Base-by-base conservation (phyloP, 37 sponge, comb jelly and placozoan genomes). In the Chondrilla cf. caribensis region DNA sequence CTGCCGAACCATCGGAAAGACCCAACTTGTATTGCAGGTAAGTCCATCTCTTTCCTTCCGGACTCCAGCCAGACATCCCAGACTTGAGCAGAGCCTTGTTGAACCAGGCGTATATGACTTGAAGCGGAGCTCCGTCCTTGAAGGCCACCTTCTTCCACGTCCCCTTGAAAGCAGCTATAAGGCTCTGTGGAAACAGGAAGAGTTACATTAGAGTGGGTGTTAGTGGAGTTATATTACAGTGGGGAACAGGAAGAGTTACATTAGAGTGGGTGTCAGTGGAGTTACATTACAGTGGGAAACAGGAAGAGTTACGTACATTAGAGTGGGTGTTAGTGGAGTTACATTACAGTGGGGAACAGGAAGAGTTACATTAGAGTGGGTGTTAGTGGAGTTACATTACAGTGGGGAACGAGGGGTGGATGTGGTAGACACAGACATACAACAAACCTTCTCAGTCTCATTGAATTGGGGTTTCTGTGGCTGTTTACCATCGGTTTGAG, bases 101-200 rank as follows among this genome's bases (percentile, higher is more conserved):
- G 43, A 82, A 82, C 83, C 83, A 82, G 57, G 72, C n/a, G 14
- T 42, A 58, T 54, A 82, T 82, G 25, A 47, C 38, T 5, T 68
- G 42, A 3, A 58, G 33, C 3, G 83, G 72, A 3, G 54, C 54
- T n/a, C 73, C 83, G 17, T 25, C 40, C 1, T 17, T 1, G 24
- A 15, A 1, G 68, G 68, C 1, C 35, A 67, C 68, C 35, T 67
- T 28, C 35, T 29, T 67, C 68, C 68, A 67, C 29, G 68, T 67
- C 7, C 7, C 35, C 33, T 67, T 67, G 35, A 67, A 67, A 28
- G 68, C 33, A 18, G 7, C 32, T 33, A 67, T 4, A 18, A 67
- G 35, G 33, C 35, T 67, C 68, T 67, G 35, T 33, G 29, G 35
- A 31, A 28, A 26, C 3, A 59, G 2, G 25, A 26, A 59, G 7